A percentile compares a stretch with the other conserved stretches of the same genome.
Evolutionary conservation across 1,140 invertebrate genomes (phyloP).

Genomic region (Plectrocnemia conspersa): DNA sequence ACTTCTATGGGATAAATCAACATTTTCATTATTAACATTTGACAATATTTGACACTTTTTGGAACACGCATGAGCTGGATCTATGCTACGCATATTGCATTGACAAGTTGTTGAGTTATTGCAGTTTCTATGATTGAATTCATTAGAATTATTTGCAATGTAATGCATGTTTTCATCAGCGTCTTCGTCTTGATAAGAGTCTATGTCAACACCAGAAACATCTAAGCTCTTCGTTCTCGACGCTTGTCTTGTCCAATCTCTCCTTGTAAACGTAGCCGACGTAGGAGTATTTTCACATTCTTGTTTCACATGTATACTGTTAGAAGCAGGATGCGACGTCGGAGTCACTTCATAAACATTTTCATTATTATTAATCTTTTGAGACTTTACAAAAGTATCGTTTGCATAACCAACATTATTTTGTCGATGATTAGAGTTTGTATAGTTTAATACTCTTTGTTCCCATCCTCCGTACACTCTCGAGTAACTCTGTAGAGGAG

Average conservation of each 20-base stretch:
- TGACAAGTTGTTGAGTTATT: constrained; percentile 44
- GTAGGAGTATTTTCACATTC: constrained; percentile 39
- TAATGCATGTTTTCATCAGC: not conserved
- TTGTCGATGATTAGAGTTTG: constrained; percentile 14
- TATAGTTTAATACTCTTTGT: constrained; percentile 40
- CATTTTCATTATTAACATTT: constrained; percentile 2
- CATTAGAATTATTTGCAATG: constrained; percentile 6
- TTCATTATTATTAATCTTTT: constrained; percentile 8
- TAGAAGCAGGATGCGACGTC: not conserved
- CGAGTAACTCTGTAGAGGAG: constrained; percentile 37
- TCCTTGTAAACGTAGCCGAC: constrained; percentile 53
- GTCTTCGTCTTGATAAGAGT: constrained; percentile 14
- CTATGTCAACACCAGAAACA: constrained; percentile 38
- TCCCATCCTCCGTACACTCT: constrained; percentile 50
- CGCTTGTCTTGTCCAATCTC: constrained; percentile 54
- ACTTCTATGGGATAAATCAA: constrained; percentile 38
- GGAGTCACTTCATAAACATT: constrained; percentile 18
- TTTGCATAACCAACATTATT: constrained; percentile 14
- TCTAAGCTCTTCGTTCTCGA: constrained; percentile 52
- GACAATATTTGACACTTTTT: constrained; percentile 38
- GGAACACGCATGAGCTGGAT: constrained; percentile 49
- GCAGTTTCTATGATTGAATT: constrained; percentile 22
- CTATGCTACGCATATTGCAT: constrained; percentile 43
- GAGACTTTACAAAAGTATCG: constrained; percentile 5
- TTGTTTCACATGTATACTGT: constrained; percentile 2